Conservation (phyloP, 2,888 invertebrate species). For the Cephus spinipes region DNA sequence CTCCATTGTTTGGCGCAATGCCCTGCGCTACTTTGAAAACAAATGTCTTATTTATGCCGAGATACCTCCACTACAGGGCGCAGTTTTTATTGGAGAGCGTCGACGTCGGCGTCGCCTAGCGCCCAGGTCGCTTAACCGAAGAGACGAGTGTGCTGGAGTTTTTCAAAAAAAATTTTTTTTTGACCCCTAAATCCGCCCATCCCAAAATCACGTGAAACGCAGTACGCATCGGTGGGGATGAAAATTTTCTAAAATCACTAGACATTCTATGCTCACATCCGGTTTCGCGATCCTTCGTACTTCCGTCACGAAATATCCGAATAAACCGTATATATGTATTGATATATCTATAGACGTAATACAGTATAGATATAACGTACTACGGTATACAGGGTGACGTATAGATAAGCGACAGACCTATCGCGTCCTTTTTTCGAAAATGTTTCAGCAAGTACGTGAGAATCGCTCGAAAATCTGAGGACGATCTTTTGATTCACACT, state of each 20-base stretch:
- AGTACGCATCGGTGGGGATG: not conserved
- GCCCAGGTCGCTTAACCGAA: not conserved
- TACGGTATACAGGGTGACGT: not conserved
- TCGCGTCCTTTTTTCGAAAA: not conserved
- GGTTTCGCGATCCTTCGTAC: not conserved
- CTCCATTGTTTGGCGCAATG: conserved; percentile 24
- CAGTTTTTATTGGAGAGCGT: not conserved
- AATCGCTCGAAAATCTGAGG: not conserved
- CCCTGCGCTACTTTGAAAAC: conserved; percentile 20
- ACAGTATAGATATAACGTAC: not conserved
- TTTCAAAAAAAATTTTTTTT: not conserved
- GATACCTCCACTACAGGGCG: not conserved
- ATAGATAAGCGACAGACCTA: not conserved
- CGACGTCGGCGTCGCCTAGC: not conserved
- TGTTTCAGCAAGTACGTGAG: not conserved
- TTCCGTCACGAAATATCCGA: not conserved
- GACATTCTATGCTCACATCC: not conserved
- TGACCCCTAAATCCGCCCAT: not conserved
- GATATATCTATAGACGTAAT: not conserved
- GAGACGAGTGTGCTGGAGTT: not conserved
- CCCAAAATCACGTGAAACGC: not conserved
- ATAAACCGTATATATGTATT: not conserved
- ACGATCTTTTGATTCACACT: not conserved
- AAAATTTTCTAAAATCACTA: not conserved
- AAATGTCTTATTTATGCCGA: conserved; percentile 26